phyloP scores from a whole-genome alignment of 2,797 vertebrate species.

The Tokudaia muenninki region DNA sequence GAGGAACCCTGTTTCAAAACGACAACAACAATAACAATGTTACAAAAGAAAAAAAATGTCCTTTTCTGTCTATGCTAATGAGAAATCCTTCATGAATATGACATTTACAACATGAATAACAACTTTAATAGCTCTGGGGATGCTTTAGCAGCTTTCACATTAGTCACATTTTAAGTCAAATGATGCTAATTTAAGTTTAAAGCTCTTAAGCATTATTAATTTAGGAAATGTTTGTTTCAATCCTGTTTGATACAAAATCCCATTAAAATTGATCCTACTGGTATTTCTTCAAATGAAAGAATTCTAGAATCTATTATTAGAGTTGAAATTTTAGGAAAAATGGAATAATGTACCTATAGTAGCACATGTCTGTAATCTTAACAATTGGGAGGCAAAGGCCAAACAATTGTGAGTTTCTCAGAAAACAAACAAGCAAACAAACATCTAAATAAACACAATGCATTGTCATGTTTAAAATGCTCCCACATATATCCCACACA shows the following conservation, averaged over 20 bases:
- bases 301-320: slow-evolving; percentile 60
- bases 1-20: background rate
- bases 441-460: background rate
- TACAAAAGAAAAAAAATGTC: background rate
- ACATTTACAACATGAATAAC: slow-evolving; percentile 37
- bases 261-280: slow-evolving; percentile 39
- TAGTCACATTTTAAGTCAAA: slow-evolving; percentile 47
- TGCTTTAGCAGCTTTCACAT: background rate
- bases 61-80: slow-evolving; percentile 36
- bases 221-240: slow-evolving; percentile 59
- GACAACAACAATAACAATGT: background rate
- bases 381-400: background rate
- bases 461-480: slow-evolving; percentile 2
- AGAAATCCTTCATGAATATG: slow-evolving; percentile 31
- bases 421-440: background rate
- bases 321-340: slow-evolving; percentile 28
- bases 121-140: slow-evolving; percentile 32
- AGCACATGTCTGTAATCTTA: background rate
- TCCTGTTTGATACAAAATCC: slow-evolving; percentile 25
- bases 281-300: slow-evolving; percentile 61
- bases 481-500: background rate
- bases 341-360: background rate
- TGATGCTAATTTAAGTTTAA: slow-evolving; percentile 51
- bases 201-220: slow-evolving; percentile 60
- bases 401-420: background rate